These are phyloP conservation scores for Peromyscus eremicus DNA, from an alignment of 2,797 vertebrate species.

Conservation along the genomic window DNA sequence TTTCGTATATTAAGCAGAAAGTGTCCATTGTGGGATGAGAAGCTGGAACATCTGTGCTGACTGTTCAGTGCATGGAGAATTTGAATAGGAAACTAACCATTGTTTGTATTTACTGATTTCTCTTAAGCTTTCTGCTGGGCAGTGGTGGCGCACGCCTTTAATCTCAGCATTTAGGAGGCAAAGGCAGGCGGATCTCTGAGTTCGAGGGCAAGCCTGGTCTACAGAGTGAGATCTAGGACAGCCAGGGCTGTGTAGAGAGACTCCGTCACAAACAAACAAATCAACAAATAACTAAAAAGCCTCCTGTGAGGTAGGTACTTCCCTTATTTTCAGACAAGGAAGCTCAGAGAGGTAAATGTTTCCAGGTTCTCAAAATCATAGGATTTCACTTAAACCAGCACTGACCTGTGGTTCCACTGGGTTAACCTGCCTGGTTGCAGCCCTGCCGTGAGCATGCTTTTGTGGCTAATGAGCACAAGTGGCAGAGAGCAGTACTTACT, in stretches of 20 bases:
- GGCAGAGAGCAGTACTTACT: background rate
- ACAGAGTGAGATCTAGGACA: background rate
- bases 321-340: constrained; percentile 32
- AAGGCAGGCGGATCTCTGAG: background rate
- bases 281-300: too few species aligned
- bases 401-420: background rate
- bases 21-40: background rate
- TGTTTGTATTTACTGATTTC: background rate
- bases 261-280: background rate
- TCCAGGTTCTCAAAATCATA: background rate
- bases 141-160: background rate
- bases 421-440: background rate
- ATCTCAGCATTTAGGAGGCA: background rate
- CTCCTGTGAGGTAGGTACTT: background rate
- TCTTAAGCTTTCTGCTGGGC: background rate
- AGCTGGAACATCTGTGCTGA: background rate
- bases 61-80: background rate
- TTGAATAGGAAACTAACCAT: constrained; percentile 8
- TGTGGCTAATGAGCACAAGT: constrained; percentile 37
- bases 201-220: background rate
- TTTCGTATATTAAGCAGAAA: constrained; percentile 4
- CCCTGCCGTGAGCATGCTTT: background rate
- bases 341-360: constrained; percentile 24
- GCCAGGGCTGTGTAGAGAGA: background rate
- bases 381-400: constrained; percentile 24